These are phyloP conservation scores for Cerceris rybyensis DNA, from an alignment of 2,888 invertebrate species.

Conservation along the genomic window DNA sequence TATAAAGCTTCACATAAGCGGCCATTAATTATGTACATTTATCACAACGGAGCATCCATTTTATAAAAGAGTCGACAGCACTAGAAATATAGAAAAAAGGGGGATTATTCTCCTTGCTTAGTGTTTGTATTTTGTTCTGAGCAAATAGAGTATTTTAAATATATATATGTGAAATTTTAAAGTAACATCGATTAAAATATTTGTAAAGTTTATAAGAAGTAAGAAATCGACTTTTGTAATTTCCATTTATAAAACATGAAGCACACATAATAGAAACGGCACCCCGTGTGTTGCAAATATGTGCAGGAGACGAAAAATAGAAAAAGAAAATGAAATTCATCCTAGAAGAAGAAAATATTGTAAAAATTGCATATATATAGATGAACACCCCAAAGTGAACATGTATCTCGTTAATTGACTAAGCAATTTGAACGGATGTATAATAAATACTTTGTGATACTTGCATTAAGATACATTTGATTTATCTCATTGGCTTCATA, in stretches of 20 bases:
- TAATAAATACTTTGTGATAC: conserved; percentile 48
- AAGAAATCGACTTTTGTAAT: background rate
- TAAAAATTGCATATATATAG: conserved; percentile 16
- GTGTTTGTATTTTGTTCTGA: conserved; percentile 18
- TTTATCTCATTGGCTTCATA: conserved; percentile 51
- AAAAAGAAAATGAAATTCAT: conserved; percentile 20
- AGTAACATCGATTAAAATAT: conserved; percentile 16
- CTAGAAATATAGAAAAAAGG: conserved; percentile 17
- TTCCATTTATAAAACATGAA: conserved; percentile 12
- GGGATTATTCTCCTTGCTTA: conserved; percentile 17
- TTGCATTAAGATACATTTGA: conserved; percentile 59
- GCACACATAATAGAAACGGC: conserved; percentile 7
- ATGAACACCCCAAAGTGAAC: conserved; percentile 52
- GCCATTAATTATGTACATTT: conserved; percentile 28
- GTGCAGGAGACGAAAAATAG: conserved; percentile 17
- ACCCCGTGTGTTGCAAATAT: conserved; percentile 5
- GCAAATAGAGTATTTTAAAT: conserved; percentile 10
- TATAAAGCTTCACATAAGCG: conserved; percentile 40
- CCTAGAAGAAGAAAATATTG: conserved; percentile 8
- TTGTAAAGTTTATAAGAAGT: background rate
- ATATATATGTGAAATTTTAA: conserved; percentile 9
- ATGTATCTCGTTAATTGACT: conserved; percentile 45
- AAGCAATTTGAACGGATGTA: conserved; percentile 41
- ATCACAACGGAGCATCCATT: conserved; percentile 35
- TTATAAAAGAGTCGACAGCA: conserved; percentile 10